Evolutionary conservation across 1,140 invertebrate species (phyloP), one percentile per base, ranked within the genome.

Genomic region (Drosophila quadrilineata): DNA sequence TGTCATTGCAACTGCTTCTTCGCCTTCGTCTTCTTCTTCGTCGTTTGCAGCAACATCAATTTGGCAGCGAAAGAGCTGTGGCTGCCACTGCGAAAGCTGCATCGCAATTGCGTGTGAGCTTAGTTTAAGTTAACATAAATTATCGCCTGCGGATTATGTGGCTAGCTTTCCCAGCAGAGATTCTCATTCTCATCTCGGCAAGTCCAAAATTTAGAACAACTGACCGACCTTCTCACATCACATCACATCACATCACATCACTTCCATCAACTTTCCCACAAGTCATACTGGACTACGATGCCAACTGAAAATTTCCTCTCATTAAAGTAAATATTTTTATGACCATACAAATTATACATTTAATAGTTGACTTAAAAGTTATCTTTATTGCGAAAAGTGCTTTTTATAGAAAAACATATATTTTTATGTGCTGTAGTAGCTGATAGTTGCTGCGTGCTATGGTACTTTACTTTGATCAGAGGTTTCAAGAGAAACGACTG

Each of bases 121-220:
- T 33, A 57, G 52, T 57, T 71, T 54, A 53, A 56, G 77, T 85
- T 74, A 77, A 40, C 79, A 85, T 77, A 85, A 66, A 84, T 77
- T 84, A 84, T 84, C 76, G 69, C 69, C 36, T 36, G 14, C 45
- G 48, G 69, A 82, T 82, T 76, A 84, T 82, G 73, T 65, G 53
- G 66, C 49, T 35, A 50, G 45, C 17, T 41, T 71, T 22, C 56
- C 48, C 46, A 52, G 22, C 36, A 31, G 29, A 12, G 33, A 14
- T 26, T 36, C 36, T 31, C 29, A 40, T 46, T 36, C 17, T 6
- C 29, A 19, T 22, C 36, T 59, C 22, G 43, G 40, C 14, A 16
- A 63, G 38, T 73, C 46, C 56, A 22, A 43, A 59, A 71, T 63
- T 69, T 84, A 84, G 79, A 85, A 84, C 71, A 68, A 45, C 46